A percentile compares a stretch with the other conserved stretches of the same genome.
Evolutionary conservation across 2,797 vertebrate genomes (phyloP).

Genomic region (Cirrhinus mrigala): DNA sequence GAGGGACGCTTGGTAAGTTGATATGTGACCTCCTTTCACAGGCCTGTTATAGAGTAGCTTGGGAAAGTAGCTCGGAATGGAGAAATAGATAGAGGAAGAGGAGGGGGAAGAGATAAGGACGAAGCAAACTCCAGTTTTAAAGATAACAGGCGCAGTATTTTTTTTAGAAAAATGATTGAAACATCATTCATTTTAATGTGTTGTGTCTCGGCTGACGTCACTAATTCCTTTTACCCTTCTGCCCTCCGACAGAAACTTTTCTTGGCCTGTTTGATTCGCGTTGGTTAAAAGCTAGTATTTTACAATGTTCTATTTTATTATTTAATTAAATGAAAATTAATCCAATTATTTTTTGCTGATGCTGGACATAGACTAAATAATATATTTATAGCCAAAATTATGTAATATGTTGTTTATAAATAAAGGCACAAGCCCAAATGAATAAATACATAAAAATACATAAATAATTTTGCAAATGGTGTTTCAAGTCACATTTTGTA

Average conservation of each 20-base stretch:
- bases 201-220: background rate
- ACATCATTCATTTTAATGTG: background rate
- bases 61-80: slow-evolving; percentile 61
- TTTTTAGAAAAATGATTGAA: background rate
- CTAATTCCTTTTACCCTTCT: background rate
- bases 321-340: background rate
- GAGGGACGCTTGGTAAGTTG: slow-evolving; percentile 65
- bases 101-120: slow-evolving; percentile 52
- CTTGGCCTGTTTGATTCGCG: background rate
- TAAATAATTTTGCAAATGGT: background rate
- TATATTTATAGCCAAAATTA: background rate
- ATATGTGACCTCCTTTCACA: slow-evolving; percentile 66
- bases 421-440: no score
- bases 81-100: slow-evolving; percentile 44
- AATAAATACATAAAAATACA: background rate
- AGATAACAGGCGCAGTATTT: slow-evolving; percentile 4
- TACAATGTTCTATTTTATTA: background rate
- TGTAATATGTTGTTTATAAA: background rate
- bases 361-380: background rate
- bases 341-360: background rate
- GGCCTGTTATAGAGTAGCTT: slow-evolving; percentile 67
- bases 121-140: slow-evolving; percentile 44
- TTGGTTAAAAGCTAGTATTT: background rate
- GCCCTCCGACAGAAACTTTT: background rate
- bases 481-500: background rate